These are phyloP conservation scores for Ormia ochracea DNA, from an alignment of 2,888 invertebrate genomes.

Conservation along the genomic window DNA sequence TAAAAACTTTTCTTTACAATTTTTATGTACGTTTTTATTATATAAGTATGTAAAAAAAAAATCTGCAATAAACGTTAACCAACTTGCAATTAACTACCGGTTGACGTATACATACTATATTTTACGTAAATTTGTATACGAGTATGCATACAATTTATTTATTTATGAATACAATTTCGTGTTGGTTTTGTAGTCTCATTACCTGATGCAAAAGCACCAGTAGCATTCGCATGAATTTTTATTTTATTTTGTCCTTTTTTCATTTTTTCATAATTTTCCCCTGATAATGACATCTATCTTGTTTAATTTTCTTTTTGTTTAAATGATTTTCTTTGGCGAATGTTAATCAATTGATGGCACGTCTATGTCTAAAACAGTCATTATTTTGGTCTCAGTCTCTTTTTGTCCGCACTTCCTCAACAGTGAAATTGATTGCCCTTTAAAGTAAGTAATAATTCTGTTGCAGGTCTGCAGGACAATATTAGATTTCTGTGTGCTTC, in stretches of 20 bases:
- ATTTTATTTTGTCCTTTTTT: neutral
- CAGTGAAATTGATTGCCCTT: conserved; percentile 38
- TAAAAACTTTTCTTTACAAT: too few species aligned
- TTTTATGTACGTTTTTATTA: too few species aligned
- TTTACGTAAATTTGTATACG: too few species aligned
- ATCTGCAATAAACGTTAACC: too few species aligned
- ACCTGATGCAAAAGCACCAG: neutral
- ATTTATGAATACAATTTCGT: too few species aligned
- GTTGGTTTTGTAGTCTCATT: neutral
- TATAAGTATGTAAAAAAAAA: too few species aligned
- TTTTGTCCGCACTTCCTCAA: neutral
- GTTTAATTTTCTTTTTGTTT: conserved; percentile 16
- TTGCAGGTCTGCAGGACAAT: conserved; percentile 7
- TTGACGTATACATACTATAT: too few species aligned
- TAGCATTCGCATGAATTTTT: neutral
- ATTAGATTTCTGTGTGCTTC: neutral
- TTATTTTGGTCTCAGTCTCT: neutral
- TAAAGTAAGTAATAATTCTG: neutral
- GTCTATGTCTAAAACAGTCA: conserved; percentile 54
- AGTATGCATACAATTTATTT: too few species aligned
- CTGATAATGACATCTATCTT: conserved; percentile 49
- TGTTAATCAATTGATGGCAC: conserved; percentile 45
- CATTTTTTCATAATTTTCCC: neutral
- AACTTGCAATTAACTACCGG: too few species aligned
- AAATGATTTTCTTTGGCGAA: conserved; percentile 3